phyloP scores from a whole-genome alignment of 2,888 invertebrate species.

The Ethmia dodecea region DNA sequence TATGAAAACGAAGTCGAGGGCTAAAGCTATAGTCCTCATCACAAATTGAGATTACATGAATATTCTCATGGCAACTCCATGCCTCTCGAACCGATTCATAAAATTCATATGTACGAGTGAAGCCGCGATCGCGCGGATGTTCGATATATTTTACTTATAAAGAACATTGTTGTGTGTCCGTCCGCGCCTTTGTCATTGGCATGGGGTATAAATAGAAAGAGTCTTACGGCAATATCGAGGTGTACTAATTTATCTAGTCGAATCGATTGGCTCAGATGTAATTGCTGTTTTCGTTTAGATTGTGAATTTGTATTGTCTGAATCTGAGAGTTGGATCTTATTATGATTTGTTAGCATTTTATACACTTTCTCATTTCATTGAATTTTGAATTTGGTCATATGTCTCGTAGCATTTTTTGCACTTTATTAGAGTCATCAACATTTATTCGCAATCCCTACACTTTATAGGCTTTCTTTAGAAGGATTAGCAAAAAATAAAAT shows the following conservation, averaged over 20 bases:
- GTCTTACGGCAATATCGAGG: slow-evolving; percentile 31
- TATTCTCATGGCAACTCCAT: no score
- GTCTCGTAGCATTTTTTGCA: no score
- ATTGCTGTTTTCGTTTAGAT: background rate
- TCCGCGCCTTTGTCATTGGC: slow-evolving; percentile 32
- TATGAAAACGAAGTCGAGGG: no score
- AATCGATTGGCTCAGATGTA: slow-evolving; percentile 18
- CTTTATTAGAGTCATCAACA: no score
- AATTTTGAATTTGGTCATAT: no score
- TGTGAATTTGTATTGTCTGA: no score
- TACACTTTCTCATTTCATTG: no score
- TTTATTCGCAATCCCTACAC: no score
- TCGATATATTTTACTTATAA: slow-evolving; percentile 62
- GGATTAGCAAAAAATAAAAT: no score
- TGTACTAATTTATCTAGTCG: slow-evolving; percentile 37
- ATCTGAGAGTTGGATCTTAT: background rate
- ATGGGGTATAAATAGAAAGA: slow-evolving; percentile 33
- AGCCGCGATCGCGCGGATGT: slow-evolving; percentile 50
- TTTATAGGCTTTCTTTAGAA: no score
- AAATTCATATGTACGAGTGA: slow-evolving; percentile 71
- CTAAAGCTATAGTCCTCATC: no score
- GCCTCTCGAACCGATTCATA: slow-evolving; percentile 48
- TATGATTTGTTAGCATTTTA: background rate
- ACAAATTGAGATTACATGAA: no score
- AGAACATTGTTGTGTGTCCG: slow-evolving; percentile 42